Percentiles rank a stretch among this genome's conserved stretches.
These are phyloP conservation scores for Oreohelix idahoensis DNA, from an alignment of 1,140 invertebrate species.

Conservation along the genomic window DNA sequence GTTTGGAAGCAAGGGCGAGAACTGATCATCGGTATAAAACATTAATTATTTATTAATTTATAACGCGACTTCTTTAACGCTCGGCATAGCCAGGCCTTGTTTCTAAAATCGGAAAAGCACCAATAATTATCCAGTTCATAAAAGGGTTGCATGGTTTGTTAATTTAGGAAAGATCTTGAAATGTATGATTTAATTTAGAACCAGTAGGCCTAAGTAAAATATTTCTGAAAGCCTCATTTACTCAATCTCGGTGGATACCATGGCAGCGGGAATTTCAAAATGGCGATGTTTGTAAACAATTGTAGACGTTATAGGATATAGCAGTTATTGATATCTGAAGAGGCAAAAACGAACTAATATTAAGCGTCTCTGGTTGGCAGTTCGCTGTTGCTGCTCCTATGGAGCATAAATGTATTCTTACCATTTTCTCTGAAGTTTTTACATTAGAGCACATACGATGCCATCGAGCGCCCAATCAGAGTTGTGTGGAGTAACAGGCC, in stretches of 20 bases:
- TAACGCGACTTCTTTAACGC: too few species aligned
- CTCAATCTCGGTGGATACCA: slow-evolving; percentile 7
- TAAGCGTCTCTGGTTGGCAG: not conserved
- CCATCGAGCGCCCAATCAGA: not conserved
- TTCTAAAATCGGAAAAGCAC: too few species aligned
- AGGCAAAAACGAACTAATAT: not conserved
- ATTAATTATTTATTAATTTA: too few species aligned
- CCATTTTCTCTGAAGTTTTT: not conserved
- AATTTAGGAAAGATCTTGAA: too few species aligned
- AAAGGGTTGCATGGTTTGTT: too few species aligned
- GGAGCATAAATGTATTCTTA: not conserved
- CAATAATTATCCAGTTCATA: too few species aligned
- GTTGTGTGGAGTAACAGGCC: not conserved
- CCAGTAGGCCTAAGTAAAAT: too few species aligned
- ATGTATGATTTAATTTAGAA: too few species aligned
- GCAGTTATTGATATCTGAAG: not conserved
- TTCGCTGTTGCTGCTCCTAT: not conserved
- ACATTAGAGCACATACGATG: not conserved
- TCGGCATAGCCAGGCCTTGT: too few species aligned
- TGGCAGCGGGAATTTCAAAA: slow-evolving; percentile 38
- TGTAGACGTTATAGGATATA: not conserved
- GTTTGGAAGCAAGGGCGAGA: too few species aligned
- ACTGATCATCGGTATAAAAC: too few species aligned
- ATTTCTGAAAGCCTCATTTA: too few species aligned
- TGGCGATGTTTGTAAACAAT: slow-evolving; percentile 39